Base-by-base conservation (phyloP, 2,888 invertebrate species). In the Tetragnatha montana region DNA sequence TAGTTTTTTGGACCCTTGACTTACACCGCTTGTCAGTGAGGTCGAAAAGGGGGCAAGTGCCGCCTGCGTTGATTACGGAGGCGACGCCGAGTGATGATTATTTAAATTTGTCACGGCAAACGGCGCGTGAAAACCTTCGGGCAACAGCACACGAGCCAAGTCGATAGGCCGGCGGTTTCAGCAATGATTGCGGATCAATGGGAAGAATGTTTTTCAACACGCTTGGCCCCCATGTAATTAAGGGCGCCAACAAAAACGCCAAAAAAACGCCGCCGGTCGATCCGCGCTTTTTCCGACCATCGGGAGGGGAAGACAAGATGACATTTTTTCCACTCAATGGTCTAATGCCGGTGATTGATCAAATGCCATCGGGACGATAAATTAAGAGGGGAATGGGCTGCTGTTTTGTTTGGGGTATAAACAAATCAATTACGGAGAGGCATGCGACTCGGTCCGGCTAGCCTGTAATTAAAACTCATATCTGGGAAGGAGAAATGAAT, bases 51-150 rank as follows among this genome's bases (percentile, higher is more conserved):
- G 19, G n/a, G 17, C 22, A 49, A 69, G 70, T 75, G 69, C 35
- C 49, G 49, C 7, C 50, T 19, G 35, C n/a, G 47, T n/a, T 89
- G 85, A 85, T 89, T 89, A 88, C 47, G 49, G 71, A 35, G 87
- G 78, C 49, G 81, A 35, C 21, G 69, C 49, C 49, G 60, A 84
- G 50, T 79, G 78, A 84, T 85, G 76, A 86, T 85, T 81, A 81
- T 85, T 80, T 68, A 83, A 81, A 89, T 85, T 81, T 75, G 78
- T 81, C 85, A 85, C 76, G 47, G 71, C 85, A 89, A 89, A 89
- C 89, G 85, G 76, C 49, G 76, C 89, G 68, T 89, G 84, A 86
- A 89, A 89, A 89, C 89, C 89, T 75, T 85, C 81, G 85, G 80
- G 78, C 78, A 76, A 76, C 88, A 88, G 75, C 76, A 81, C 85